These are phyloP conservation scores for Punctoribates punctum DNA, from an alignment of 2,888 invertebrate genomes.

Conservation along the genomic window DNA sequence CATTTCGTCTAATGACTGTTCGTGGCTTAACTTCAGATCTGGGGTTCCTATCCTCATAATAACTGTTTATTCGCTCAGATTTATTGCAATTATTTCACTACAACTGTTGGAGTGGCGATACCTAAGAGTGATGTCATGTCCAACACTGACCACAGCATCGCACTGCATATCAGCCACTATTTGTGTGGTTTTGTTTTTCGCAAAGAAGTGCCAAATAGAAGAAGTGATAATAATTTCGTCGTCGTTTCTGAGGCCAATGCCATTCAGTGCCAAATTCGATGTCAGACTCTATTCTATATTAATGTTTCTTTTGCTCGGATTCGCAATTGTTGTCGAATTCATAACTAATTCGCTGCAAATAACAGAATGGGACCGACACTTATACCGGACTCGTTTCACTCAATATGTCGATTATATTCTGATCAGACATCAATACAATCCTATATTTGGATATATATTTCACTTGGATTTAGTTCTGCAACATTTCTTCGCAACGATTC, in stretches of 20 bases:
- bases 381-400: slow-evolving; percentile 19
- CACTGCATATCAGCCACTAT: background rate
- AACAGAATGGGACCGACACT: slow-evolving; percentile 21
- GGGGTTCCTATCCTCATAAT: background rate
- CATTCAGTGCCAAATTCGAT: slow-evolving; percentile 30
- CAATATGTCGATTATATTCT: background rate
- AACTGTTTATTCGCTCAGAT: slow-evolving; percentile 4
- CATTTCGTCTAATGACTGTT: background rate
- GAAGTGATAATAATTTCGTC: slow-evolving; percentile 32
- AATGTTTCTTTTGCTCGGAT: slow-evolving; percentile 10
- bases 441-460: background rate
- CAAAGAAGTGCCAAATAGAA: slow-evolving; percentile 35
- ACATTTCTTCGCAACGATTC: slow-evolving; percentile 4
- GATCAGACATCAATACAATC: background rate
- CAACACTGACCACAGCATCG: slow-evolving; percentile 3
- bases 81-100: background rate
- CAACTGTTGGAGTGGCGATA: slow-evolving; percentile 10
- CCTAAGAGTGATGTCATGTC: slow-evolving; percentile 3
- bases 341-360: background rate
- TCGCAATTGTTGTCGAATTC: slow-evolving; percentile 2
- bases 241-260: slow-evolving; percentile 24
- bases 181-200: slow-evolving; percentile 12
- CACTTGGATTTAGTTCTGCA: slow-evolving; percentile 9
- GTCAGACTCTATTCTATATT: slow-evolving; percentile 5
- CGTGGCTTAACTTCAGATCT: background rate